These are phyloP conservation scores for Chromis chromis DNA, from an alignment of 2,797 vertebrate genomes.

Conservation along the genomic window DNA sequence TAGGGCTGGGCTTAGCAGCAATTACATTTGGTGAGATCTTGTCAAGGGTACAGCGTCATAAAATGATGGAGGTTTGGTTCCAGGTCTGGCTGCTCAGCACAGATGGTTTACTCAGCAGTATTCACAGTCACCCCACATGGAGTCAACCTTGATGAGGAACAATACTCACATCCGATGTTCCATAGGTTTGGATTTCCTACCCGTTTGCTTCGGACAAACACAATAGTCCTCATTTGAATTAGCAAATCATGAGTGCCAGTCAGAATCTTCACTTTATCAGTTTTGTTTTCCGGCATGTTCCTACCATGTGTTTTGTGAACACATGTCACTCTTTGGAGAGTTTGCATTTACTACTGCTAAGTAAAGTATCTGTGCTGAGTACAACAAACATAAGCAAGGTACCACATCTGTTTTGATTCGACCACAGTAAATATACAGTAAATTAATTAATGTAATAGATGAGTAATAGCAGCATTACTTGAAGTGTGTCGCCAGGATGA, in stretches of 20 bases:
- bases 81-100: slow-evolving; percentile 60
- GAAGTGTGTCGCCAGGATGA: slow-evolving; percentile 1
- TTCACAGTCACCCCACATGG: slow-evolving; percentile 57
- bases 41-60: slow-evolving; percentile 76
- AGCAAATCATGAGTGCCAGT: slow-evolving; percentile 4
- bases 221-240: slow-evolving; percentile 22
- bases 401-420: background rate
- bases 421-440: slow-evolving; percentile 6
- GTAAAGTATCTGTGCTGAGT: background rate
- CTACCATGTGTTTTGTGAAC: background rate
- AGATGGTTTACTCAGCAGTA: slow-evolving; percentile 65
- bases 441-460: slow-evolving; percentile 5
- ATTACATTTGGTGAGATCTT: slow-evolving; percentile 81
- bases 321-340: background rate
- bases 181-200: background rate
- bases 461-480: background rate
- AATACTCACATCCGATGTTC: slow-evolving; percentile 38
- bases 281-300: no score
- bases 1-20: slow-evolving; percentile 74
- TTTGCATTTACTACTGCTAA: background rate
- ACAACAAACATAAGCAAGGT: background rate
- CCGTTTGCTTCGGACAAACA: background rate
- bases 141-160: slow-evolving; percentile 25
- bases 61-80: slow-evolving; percentile 68
- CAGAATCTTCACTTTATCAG: background rate